Conservation (phyloP, 2,113 vertebrate species). For the Xyrauchen texanus region DNA sequence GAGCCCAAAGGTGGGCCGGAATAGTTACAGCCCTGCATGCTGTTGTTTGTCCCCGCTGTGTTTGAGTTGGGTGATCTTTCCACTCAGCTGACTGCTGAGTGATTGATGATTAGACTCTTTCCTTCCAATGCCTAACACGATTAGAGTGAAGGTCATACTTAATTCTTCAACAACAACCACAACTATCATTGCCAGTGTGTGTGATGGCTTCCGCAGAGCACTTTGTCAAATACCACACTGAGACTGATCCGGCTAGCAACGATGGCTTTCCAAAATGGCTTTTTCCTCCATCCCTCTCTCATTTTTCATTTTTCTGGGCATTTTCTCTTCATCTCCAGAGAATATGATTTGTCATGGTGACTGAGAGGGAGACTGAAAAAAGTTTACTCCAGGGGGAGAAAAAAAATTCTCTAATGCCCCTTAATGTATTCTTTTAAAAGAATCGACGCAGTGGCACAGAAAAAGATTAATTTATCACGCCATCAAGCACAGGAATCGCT, state of each 20-base stretch:
- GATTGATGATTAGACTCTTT: conserved; percentile 57
- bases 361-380: conserved; percentile 72
- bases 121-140: conserved; percentile 68
- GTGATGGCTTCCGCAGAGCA: conserved; percentile 65
- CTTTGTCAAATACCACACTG: conserved; percentile 63
- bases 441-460: conserved; percentile 79
- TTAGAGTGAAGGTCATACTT: conserved; percentile 70
- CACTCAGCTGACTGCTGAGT: conserved; percentile 49
- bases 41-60: conserved; percentile 29
- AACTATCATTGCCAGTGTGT: conserved; percentile 64
- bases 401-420: conserved; percentile 67
- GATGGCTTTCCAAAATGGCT: conserved; percentile 59
- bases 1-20: not conserved
- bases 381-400: conserved; percentile 70
- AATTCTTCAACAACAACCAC: conserved; percentile 72
- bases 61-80: conserved; percentile 45
- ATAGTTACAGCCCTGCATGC: conserved; percentile 7
- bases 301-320: conserved; percentile 43
- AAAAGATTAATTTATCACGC: conserved; percentile 85
- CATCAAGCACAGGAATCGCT: conserved; percentile 81
- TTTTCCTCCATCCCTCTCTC: conserved; percentile 40
- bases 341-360: conserved; percentile 80
- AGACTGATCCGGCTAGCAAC: conserved; percentile 64
- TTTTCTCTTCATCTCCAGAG: conserved; percentile 68
- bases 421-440: conserved; percentile 83